Evolutionary conservation across 2,888 invertebrate species (phyloP).

Genomic region (Deladenus siricidicola): DNA sequence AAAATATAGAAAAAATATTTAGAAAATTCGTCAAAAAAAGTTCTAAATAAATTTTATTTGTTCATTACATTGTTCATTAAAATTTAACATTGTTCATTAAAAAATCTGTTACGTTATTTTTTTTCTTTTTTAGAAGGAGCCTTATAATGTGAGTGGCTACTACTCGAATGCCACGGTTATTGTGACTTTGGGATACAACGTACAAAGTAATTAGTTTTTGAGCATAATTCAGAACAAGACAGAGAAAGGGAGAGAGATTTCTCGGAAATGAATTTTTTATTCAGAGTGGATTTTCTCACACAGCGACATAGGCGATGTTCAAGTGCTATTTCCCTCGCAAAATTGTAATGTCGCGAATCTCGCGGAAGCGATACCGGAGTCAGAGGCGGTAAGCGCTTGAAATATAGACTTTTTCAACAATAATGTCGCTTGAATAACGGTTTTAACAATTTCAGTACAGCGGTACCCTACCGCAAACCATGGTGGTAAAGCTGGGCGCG

Average conservation of each 20-base stretch:
- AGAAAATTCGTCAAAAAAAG: no score
- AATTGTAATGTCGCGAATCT: slow-evolving; percentile 38
- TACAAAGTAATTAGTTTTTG: slow-evolving; percentile 4
- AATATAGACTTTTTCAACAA: background rate
- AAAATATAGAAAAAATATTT: no score
- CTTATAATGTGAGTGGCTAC: slow-evolving; percentile 26
- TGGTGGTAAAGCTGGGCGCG: slow-evolving; percentile 32
- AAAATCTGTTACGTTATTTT: no score
- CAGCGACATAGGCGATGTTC: background rate
- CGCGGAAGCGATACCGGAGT: slow-evolving; percentile 35
- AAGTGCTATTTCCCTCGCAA: background rate
- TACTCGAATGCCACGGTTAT: slow-evolving; percentile 38
- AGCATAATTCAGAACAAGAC: no score
- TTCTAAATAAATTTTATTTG: no score
- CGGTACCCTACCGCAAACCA: slow-evolving; percentile 24
- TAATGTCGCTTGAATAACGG: background rate
- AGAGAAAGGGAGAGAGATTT: no score
- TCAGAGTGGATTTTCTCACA: background rate
- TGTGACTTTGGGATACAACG: slow-evolving; percentile 31
- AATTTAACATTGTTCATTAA: no score
- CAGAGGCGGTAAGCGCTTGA: slow-evolving; percentile 40
- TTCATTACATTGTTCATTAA: no score
- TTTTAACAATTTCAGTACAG: slow-evolving; percentile 12
- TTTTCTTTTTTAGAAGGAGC: slow-evolving; percentile 20
- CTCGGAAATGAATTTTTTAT: background rate